phyloP scores from a whole-genome alignment of 2,113 vertebrate genomes.

The Geococcyx californianus region DNA sequence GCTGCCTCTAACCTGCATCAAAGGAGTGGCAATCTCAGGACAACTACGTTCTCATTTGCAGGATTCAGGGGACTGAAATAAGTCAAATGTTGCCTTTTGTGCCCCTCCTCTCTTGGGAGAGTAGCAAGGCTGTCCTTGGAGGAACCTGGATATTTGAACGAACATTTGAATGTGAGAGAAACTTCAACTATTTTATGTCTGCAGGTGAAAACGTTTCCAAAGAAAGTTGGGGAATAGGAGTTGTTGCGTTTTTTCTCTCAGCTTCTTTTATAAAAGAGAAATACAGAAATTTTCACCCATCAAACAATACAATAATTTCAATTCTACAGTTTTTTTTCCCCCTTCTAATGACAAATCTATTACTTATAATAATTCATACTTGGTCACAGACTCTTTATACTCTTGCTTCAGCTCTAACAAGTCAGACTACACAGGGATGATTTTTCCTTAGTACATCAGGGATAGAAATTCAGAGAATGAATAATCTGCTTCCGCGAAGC shows the following conservation, averaged over 20 bases:
- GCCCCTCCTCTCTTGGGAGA: neutral
- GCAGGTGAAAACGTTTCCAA: neutral
- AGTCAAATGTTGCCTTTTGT: neutral
- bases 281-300: neutral
- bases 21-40: neutral
- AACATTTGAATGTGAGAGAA: neutral
- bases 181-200: neutral
- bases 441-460: neutral
- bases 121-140: neutral
- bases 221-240: neutral
- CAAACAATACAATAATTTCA: neutral
- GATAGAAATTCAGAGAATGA: neutral
- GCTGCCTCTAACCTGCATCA: neutral
- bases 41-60: neutral
- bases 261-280: neutral
- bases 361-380: neutral
- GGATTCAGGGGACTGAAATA: accelerated
- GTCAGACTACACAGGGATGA: neutral
- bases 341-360: neutral
- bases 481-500: neutral
- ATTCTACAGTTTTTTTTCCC: neutral
- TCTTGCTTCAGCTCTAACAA: neutral
- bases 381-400: neutral
- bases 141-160: neutral
- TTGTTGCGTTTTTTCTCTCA: neutral